A percentile compares a stretch with the other conserved stretches of the same genome.
Evolutionary conservation across 2,113 vertebrate species (phyloP).

Genomic region (Anhinga rufa): DNA sequence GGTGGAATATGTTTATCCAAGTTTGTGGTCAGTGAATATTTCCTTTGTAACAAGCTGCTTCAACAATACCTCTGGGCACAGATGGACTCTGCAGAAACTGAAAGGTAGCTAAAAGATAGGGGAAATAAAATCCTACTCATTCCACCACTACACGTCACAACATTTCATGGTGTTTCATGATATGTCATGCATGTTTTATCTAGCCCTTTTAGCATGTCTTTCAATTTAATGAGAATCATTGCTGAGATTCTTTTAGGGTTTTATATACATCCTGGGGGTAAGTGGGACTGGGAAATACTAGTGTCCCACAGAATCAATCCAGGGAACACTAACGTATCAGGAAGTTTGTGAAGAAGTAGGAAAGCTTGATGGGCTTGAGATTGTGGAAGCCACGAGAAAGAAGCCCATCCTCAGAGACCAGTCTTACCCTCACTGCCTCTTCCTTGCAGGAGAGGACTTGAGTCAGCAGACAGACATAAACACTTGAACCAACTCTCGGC

Average conservation of each 20-base stretch:
- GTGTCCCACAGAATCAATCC: not conserved
- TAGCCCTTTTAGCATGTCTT: not conserved
- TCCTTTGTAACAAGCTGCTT: not conserved
- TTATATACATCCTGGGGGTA: not conserved
- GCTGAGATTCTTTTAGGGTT: not conserved
- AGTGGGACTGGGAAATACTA: not conserved
- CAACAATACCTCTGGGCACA: not conserved
- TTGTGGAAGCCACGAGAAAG: not conserved
- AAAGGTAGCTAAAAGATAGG: not conserved
- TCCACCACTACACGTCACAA: not conserved
- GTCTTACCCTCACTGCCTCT: not conserved
- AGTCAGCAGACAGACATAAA: conserved; percentile 46
- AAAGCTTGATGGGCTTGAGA: not conserved
- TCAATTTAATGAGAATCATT: not conserved
- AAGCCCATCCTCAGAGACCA: not conserved
- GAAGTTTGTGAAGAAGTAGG: not conserved
- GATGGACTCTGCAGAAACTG: not conserved
- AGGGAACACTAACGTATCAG: not conserved
- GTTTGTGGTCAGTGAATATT: not conserved
- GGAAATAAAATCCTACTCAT: not conserved
- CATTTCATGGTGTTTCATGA: not conserved
- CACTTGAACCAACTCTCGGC: conserved; percentile 36
- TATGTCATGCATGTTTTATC: not conserved
- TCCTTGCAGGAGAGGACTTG: conserved; percentile 40
- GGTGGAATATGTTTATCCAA: not conserved